Conservation (phyloP, 2,888 invertebrate genomes). For the Philereme transversata region DNA sequence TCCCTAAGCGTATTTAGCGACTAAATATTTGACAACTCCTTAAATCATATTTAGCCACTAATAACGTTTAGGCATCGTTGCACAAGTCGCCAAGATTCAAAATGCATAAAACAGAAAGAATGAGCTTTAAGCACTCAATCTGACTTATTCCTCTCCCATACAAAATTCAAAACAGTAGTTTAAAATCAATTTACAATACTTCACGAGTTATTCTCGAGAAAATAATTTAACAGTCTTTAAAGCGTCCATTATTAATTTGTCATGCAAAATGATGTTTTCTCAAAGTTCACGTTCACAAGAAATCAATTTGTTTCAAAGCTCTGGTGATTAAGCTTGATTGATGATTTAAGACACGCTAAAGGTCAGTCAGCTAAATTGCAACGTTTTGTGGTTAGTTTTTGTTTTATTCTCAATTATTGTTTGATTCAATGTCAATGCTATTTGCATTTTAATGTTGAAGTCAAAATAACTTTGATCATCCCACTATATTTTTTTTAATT, state of each 20-base stretch:
- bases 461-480: not conserved
- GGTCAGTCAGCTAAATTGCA: constrained; percentile 34
- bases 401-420: constrained; percentile 26
- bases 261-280: constrained; percentile 23
- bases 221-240: constrained; percentile 14
- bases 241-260: constrained; percentile 30
- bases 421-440: constrained; percentile 25
- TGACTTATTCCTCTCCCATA: too few relatives aligned
- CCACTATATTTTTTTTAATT: too few relatives aligned
- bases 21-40: too few relatives aligned
- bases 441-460: constrained; percentile 20
- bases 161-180: constrained; percentile 28
- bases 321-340: constrained; percentile 33
- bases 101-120: too few relatives aligned
- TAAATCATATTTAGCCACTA: too few relatives aligned
- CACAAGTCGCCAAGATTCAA: too few relatives aligned
- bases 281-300: constrained; percentile 31
- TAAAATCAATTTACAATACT: constrained; percentile 15
- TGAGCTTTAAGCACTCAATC: too few relatives aligned
- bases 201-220: constrained; percentile 5
- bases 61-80: too few relatives aligned
- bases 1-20: too few relatives aligned
- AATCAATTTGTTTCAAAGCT: constrained; percentile 35
- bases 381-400: constrained; percentile 32
- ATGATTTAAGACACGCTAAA: constrained; percentile 32